Base-by-base conservation (phyloP, 1,140 invertebrate species). In the Pteromalus puparum region DNA sequence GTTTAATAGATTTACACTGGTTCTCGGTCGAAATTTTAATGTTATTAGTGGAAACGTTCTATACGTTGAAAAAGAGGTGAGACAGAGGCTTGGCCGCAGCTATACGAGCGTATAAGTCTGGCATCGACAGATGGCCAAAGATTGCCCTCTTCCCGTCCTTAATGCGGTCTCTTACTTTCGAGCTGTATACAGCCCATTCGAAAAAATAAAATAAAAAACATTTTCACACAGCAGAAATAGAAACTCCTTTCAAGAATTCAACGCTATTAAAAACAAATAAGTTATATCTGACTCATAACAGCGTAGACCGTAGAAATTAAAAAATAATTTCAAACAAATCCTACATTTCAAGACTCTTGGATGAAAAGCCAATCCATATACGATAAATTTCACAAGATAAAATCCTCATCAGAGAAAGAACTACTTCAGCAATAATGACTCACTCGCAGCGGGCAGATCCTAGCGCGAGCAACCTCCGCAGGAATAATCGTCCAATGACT, bases 71-170 rank as follows among this genome's bases (percentile, higher is more conserved):
- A 21, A 18, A 61, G 53, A 61, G 15, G 21, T 21, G 15, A 48
- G 46, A 18, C 46, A 15, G 46, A 48, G 46, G 46, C 46, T 18
- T 48, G 46, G 15, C 13, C 2, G n/a, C n/a, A 48, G 18, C 18
- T 7, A 30, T 70, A 28, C 28, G 28, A 28, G 28, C 28, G 38
- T 42, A 73, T 77, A 76, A 77, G 82, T 78, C 82, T 78, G 75
- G 87, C 84, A 88, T 89, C 87, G 87, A 87, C 88, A 88, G 87
- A 88, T 88, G 88, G 87, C 85, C 87, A 85, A 88, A 90, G 90
- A 90, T 90, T 90, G 87, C 88, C 88, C 82, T 88, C 89, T 90
- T 91, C 90, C 90, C 88, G 89, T 91, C 87, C 86, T 90, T 91
- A 90, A 83, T 86, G 80, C 78, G 85, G 65, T 86, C 83, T 86